Evolutionary conservation across 1,140 invertebrate genomes (phyloP).

Genomic region (Parapsyche elsis): DNA sequence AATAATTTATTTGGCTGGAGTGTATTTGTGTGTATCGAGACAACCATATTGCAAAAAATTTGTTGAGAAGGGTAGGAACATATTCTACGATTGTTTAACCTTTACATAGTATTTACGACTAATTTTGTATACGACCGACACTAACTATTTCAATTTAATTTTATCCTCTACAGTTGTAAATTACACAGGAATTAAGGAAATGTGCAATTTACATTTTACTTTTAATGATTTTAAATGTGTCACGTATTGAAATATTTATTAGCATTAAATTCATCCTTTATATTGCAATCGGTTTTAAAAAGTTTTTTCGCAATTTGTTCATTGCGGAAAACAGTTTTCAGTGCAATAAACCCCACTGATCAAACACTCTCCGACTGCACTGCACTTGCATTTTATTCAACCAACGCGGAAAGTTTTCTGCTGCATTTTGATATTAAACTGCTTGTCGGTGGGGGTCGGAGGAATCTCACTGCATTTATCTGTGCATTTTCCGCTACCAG

Average conservation of each 20-base stretch:
- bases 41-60: too few relatives aligned
- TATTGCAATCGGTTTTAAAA: too few relatives aligned
- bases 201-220: too few relatives aligned
- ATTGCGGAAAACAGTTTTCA: conserved; percentile 3
- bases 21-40: too few relatives aligned
- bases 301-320: neutral
- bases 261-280: too few relatives aligned
- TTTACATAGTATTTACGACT: too few relatives aligned
- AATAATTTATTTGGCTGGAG: too few relatives aligned
- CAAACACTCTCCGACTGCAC: neutral
- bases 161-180: neutral
- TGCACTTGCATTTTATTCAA: neutral
- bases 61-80: too few relatives aligned
- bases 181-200: neutral
- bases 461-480: conserved; percentile 10
- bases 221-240: neutral
- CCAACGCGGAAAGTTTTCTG: neutral
- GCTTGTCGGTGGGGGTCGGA: neutral
- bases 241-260: too few relatives aligned
- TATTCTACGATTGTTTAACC: too few relatives aligned
- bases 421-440: conserved; percentile 30
- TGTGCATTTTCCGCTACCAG: conserved; percentile 13
- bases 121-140: too few relatives aligned
- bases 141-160: neutral
- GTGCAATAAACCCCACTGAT: conserved; percentile 1